Conservation (phyloP, 1,140 invertebrate species). For the Dendroctonus valens region DNA sequence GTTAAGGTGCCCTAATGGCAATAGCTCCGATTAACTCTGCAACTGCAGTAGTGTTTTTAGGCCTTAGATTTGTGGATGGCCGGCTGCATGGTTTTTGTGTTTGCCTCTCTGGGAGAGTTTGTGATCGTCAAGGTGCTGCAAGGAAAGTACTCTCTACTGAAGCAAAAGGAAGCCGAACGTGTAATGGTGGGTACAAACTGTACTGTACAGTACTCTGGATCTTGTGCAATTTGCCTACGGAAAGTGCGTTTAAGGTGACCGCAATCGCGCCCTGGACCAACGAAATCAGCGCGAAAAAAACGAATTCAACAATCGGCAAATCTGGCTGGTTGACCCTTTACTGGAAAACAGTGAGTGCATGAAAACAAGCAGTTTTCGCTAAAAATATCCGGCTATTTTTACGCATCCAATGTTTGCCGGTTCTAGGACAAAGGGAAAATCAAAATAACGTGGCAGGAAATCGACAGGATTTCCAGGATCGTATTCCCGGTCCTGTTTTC, state of each 20-base stretch:
- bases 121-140: slow-evolving; percentile 80
- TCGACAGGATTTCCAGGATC: slow-evolving; percentile 65
- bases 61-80: slow-evolving; percentile 86
- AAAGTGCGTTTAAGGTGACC: slow-evolving; percentile 34
- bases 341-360: slow-evolving; percentile 42
- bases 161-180: slow-evolving; percentile 43
- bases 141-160: slow-evolving; percentile 63
- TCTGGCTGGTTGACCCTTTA: slow-evolving; percentile 29
- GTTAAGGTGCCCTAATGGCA: slow-evolving; percentile 59
- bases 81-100: slow-evolving; percentile 83
- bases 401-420: background rate
- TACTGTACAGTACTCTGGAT: too few species aligned
- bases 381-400: slow-evolving; percentile 6
- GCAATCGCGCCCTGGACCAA: slow-evolving; percentile 37
- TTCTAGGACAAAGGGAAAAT: slow-evolving; percentile 60
- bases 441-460: slow-evolving; percentile 65
- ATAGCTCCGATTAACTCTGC: background rate
- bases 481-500: slow-evolving; percentile 74
- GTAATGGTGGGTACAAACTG: slow-evolving; percentile 57
- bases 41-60: slow-evolving; percentile 50
- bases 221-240: too few species aligned
- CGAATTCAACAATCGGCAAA: slow-evolving; percentile 9
- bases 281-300: slow-evolving; percentile 12
- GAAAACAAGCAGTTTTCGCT: background rate
- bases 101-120: slow-evolving; percentile 79